Conservation (phyloP, 2,113 vertebrate genomes). For the Syrrhaptes paradoxus region DNA sequence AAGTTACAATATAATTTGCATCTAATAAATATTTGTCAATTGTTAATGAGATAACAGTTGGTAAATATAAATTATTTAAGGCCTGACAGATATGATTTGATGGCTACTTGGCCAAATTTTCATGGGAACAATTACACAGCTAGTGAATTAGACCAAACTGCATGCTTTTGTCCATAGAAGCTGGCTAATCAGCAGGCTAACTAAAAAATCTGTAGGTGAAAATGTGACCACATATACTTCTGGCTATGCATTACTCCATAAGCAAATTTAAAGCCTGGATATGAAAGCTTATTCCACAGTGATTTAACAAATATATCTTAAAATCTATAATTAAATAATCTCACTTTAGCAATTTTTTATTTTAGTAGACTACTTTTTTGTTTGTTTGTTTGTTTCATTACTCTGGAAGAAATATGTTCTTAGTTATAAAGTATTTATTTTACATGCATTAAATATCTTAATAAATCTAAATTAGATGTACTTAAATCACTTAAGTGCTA, state of each 20-base stretch:
- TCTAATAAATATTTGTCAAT: conserved; percentile 37
- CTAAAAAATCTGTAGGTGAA: not conserved
- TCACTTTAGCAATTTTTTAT: not conserved
- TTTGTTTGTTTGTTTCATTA: not conserved
- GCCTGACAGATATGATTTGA: conserved; percentile 29
- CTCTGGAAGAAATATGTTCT: not conserved
- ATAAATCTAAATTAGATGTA: not conserved
- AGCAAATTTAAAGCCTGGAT: not conserved
- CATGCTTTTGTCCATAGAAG: not conserved
- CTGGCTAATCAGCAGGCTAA: not conserved
- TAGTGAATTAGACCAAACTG: not conserved
- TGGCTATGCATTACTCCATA: not conserved
- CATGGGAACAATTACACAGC: not conserved
- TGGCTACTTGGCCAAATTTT: conserved; percentile 25
- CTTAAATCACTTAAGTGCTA: not conserved
- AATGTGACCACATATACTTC: not conserved
- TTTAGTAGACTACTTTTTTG: not conserved
- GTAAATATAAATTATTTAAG: conserved; percentile 48
- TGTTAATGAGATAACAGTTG: conserved; percentile 40
- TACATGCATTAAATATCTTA: not conserved
- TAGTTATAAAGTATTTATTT: not conserved
- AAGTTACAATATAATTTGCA: not conserved
- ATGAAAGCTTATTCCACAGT: not conserved
- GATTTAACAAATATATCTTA: not conserved
- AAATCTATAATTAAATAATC: not conserved